These are phyloP conservation scores for Plecturocebus donacophilus DNA, from an alignment of 2,113 vertebrate species.

Conservation along the genomic window DNA sequence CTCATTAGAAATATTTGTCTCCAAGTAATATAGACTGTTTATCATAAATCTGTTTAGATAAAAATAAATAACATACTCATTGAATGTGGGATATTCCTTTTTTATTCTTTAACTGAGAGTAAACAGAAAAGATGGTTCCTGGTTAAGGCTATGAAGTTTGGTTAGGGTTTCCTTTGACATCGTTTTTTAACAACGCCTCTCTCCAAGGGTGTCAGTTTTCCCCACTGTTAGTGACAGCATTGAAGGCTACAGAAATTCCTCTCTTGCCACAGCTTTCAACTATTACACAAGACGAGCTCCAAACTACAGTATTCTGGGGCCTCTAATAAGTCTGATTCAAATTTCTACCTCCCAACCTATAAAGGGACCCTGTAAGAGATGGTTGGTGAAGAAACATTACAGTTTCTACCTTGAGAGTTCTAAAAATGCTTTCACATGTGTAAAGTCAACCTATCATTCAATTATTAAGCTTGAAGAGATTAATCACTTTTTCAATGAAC, in stretches of 20 bases:
- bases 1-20: background rate
- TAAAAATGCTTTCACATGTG: background rate
- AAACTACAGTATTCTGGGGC: background rate
- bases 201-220: background rate
- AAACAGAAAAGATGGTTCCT: background rate
- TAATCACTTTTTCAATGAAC: background rate
- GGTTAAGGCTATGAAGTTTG: background rate
- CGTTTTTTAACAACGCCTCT: background rate
- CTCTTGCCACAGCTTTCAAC: background rate
- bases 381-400: background rate
- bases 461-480: background rate
- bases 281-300: background rate
- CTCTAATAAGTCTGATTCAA: background rate
- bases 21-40: background rate
- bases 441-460: background rate
- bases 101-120: background rate
- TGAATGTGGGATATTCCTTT: background rate
- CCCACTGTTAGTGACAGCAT: background rate
- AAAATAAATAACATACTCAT: background rate
- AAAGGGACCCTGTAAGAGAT: background rate
- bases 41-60: background rate
- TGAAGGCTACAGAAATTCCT: background rate
- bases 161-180: background rate
- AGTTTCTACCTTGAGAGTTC: background rate
- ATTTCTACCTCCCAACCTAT: fast-evolving